Evolutionary conservation across 2,888 invertebrate species (phyloP).

Genomic region (Achlya flavicornis): DNA sequence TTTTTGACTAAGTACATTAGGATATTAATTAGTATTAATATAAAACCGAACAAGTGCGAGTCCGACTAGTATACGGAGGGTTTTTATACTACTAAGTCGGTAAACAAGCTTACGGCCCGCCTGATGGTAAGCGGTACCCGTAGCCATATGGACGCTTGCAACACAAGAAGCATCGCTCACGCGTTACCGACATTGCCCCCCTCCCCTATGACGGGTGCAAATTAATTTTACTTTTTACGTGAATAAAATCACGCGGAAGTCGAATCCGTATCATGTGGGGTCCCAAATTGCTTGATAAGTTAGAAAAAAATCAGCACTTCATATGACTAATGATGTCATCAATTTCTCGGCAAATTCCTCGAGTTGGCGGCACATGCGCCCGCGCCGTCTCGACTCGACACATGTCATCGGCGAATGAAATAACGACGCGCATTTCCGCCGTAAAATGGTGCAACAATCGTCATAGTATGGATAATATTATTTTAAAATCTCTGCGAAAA

Average conservation of each 20-base stretch:
- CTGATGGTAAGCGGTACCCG: too few relatives aligned
- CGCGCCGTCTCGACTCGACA: conserved; percentile 43
- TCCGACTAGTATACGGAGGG: too few relatives aligned
- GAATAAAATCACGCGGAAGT: background rate
- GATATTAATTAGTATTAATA: too few relatives aligned
- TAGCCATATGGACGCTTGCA: too few relatives aligned
- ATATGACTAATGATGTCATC: conserved; percentile 79
- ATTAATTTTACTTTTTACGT: background rate
- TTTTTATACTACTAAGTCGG: too few relatives aligned
- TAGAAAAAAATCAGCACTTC: conserved; percentile 47
- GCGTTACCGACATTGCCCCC: too few relatives aligned
- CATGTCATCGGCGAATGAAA: conserved; percentile 68
- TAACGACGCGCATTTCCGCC: conserved; percentile 73
- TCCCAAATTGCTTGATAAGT: conserved; percentile 43
- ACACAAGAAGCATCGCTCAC: too few relatives aligned
- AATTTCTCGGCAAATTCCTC: conserved; percentile 66
- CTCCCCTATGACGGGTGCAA: too few relatives aligned
- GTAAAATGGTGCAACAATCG: conserved; percentile 36
- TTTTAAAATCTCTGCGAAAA: background rate
- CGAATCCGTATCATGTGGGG: conserved; percentile 59
- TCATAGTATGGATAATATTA: conserved; percentile 3
- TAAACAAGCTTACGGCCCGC: too few relatives aligned
- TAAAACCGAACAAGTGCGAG: too few relatives aligned
- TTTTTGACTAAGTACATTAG: too few relatives aligned
- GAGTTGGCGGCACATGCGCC: conserved; percentile 63